phyloP scores from a whole-genome alignment of 2,797 vertebrate species.

The Garrulus glandarius region DNA sequence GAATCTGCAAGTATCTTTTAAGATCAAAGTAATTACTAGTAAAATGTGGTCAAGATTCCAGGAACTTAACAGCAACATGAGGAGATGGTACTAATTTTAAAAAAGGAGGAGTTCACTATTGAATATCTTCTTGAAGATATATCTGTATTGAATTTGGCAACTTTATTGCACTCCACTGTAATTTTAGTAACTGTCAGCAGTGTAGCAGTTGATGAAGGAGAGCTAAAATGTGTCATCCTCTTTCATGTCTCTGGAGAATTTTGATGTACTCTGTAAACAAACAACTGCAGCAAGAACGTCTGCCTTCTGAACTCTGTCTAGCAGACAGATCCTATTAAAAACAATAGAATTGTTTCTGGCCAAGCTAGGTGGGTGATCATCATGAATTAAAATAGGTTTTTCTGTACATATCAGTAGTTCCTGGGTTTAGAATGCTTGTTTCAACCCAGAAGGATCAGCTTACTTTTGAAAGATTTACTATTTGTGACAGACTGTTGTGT shows the following conservation, averaged over 20 bases:
- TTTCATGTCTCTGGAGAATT: background rate
- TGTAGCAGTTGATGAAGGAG: background rate
- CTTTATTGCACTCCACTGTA: background rate
- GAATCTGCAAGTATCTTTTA: background rate
- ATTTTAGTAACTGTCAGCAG: background rate
- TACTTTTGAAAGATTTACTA: background rate
- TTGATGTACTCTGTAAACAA: background rate
- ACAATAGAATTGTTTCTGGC: background rate
- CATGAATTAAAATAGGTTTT: background rate
- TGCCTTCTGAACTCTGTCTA: background rate
- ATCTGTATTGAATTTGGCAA: background rate
- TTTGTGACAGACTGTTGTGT: background rate
- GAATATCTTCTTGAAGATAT: background rate
- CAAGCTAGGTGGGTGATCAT: background rate
- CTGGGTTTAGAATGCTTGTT: background rate
- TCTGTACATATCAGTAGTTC: background rate
- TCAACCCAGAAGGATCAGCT: background rate
- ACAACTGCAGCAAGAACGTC: background rate
- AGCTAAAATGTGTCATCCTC: background rate
- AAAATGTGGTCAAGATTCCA: conserved; percentile 14
- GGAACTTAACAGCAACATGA: background rate
- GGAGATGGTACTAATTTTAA: background rate
- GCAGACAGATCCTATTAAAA: background rate
- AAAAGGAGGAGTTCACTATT: background rate
- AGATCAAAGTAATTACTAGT: background rate